Evolutionary conservation across 2,113 vertebrate species (phyloP).

Genomic region (Channa argus): DNA sequence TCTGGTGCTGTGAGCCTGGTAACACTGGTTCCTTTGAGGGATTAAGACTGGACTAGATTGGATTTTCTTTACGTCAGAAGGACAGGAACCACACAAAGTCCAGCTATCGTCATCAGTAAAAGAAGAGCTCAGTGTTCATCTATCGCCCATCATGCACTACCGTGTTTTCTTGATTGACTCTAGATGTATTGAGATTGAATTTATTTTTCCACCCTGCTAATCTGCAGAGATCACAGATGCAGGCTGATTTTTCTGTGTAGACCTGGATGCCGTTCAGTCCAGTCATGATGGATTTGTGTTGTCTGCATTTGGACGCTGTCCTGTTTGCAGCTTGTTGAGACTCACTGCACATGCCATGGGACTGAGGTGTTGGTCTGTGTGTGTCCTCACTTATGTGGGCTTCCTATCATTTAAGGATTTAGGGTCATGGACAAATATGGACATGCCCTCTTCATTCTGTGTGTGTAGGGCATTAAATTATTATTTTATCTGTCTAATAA

Average conservation of each 20-base stretch:
- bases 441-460: constrained; percentile 3
- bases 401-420: neutral
- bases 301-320: constrained; percentile 7
- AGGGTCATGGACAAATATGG: constrained; percentile 12
- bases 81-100: constrained; percentile 27
- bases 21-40: constrained; percentile 45
- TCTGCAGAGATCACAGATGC: neutral
- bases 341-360: neutral
- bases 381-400: neutral
- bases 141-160: neutral
- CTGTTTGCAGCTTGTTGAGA: neutral
- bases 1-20: constrained; percentile 6
- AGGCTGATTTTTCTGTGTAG: neutral
- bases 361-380: constrained; percentile 6
- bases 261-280: constrained; percentile 5
- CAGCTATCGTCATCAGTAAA: neutral
- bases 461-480: constrained; percentile 37
- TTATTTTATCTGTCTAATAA: constrained; percentile 56
- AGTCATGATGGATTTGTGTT: neutral
- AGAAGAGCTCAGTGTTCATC: constrained; percentile 12
- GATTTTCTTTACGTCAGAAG: constrained; percentile 58
- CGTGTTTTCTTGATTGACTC: neutral
- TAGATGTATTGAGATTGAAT: neutral
- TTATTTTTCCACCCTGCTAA: neutral
- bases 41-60: constrained; percentile 58